Evolutionary conservation across 2,797 vertebrate species (phyloP), one percentile per base, ranked within the genome.

Genomic region (Danio choprae): DNA sequence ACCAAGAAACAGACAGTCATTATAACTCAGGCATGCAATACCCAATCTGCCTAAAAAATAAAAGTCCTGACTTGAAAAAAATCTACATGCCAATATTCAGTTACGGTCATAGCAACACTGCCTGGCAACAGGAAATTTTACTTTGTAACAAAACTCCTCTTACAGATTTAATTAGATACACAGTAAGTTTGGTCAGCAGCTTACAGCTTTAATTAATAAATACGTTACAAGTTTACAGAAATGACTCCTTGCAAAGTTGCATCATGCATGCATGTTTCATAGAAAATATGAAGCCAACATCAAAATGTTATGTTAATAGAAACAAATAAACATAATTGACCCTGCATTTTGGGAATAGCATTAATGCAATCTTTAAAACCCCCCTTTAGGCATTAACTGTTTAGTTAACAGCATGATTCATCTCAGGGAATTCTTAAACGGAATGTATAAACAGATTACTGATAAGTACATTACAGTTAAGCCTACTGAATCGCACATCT

Each of bases 321-420:
- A 20, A 15, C 53, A 63, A 82, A 51, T n/a, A 38, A 64, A 74
- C 60, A 79, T 13, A 67, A 65, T 80, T 74, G 44, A 69, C 15
- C 29, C 22, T 55, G 68, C 56, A 41, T 62, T 58, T 48, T 29
- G 50, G 53, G 59, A 60, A 51, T 4, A 64, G 48, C 58, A 70
- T 78, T 71, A 71, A 83, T 74, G 62, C n/a, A 60, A 56, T 55
- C 53, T 62, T 22, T 60, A 73, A 80, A 56, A 80, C 40, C 41
- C 43, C 13, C 36, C 72, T 74, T 74, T 40, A 29, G 62, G 59
- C n/a, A 74, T 41, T 55, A 41, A 12, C 65, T 13, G 58, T 63
- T 74, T 22, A 62, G 36, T 58, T 22, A 59, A 63, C 58, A 40
- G 58, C 36, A n/a, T 51, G 68, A 53, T 53, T 13, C 22, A 40